A percentile compares a stretch with the other conserved stretches of the same genome.
Evolutionary conservation across 53 echinoderm and acorn worm species (phyloP).

Genomic region (Actinopyga echinites): DNA sequence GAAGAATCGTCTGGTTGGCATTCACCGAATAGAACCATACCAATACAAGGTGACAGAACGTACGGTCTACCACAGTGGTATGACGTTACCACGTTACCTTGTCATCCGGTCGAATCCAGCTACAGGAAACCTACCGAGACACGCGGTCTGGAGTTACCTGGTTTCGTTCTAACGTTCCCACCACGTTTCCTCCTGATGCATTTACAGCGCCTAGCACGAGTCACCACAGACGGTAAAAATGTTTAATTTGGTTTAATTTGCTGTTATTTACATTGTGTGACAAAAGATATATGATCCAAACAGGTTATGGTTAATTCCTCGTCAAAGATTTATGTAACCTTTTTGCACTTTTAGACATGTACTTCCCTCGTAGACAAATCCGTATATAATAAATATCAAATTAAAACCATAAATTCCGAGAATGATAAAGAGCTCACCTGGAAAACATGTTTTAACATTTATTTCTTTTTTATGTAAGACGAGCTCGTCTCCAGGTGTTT

Average conservation of each 20-base stretch:
- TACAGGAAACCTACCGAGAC: slow-evolving; percentile 10
- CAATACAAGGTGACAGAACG: background rate
- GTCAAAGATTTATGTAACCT: slow-evolving; percentile 29
- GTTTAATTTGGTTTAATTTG: too few species aligned
- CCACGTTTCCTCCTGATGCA: background rate
- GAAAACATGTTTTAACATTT: background rate
- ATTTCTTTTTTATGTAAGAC: too few species aligned
- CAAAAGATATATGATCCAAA: slow-evolving; percentile 17
- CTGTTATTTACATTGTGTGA: background rate
- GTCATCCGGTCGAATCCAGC: background rate
- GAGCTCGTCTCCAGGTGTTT: too few species aligned
- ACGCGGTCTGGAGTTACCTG: slow-evolving; percentile 25
- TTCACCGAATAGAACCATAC: too few species aligned
- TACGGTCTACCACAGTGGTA: background rate
- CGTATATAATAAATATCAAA: background rate
- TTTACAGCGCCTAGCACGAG: too few species aligned
- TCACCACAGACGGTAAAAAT: too few species aligned
- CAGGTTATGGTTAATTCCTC: slow-evolving; percentile 3
- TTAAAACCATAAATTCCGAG: background rate
- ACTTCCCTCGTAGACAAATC: background rate
- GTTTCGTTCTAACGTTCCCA: background rate
- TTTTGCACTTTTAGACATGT: slow-evolving; percentile 1
- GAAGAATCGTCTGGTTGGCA: too few species aligned
- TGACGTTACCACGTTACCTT: background rate
- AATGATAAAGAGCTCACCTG: slow-evolving; percentile 22